Percentiles rank a stretch among this genome's conserved stretches.
Conservation (phyloP, 2,888 invertebrate species). For the Anaspis maculata region DNA sequence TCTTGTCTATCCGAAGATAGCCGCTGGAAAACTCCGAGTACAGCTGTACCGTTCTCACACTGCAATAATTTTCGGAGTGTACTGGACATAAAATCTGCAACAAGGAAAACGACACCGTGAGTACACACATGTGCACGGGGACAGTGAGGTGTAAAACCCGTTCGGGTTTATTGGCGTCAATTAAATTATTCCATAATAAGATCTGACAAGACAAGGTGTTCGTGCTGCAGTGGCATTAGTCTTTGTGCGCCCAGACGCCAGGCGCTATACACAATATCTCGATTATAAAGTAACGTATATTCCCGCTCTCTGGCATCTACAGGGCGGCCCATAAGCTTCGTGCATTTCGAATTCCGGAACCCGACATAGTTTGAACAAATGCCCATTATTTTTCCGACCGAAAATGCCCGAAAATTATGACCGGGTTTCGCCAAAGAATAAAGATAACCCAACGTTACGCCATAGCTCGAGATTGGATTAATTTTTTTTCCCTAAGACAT, state of each 20-base stretch:
- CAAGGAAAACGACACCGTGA: neutral
- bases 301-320: too few relatives aligned
- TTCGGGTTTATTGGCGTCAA: conserved; percentile 16
- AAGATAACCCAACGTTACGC: too few relatives aligned
- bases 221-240: conserved; percentile 13
- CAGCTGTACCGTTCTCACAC: conserved; percentile 6
- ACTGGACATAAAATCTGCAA: conserved; percentile 10
- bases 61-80: conserved; percentile 2
- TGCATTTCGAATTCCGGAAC: too few relatives aligned
- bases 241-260: conserved; percentile 12
- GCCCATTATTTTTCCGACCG: too few relatives aligned
- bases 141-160: neutral
- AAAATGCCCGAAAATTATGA: too few relatives aligned
- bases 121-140: neutral
- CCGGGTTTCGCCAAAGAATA: too few relatives aligned
- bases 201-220: conserved; percentile 14
- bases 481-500: too few relatives aligned
- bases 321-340: too few relatives aligned
- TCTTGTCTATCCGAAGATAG: conserved; percentile 25
- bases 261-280: conserved; percentile 13
- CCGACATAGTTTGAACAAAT: too few relatives aligned
- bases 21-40: conserved; percentile 19
- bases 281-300: too few relatives aligned
- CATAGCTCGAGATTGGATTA: too few relatives aligned
- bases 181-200: conserved; percentile 17